Conservation (phyloP, 2,888 invertebrate genomes). For the Eristalis arbustorum region DNA sequence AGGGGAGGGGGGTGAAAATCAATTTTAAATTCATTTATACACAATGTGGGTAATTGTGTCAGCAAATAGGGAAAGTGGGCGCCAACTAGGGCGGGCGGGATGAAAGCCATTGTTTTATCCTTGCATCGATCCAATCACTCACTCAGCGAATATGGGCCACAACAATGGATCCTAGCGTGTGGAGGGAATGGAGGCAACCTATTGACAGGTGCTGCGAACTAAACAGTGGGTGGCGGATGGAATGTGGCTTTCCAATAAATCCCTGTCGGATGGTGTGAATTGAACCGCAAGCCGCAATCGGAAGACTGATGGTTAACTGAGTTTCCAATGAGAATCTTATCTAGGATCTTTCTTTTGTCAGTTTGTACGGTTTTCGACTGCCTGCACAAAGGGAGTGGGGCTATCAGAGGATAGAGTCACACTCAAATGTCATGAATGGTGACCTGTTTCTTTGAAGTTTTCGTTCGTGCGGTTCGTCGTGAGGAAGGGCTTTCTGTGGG, state of each 20-base stretch:
- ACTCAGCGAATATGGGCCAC: constrained; percentile 28
- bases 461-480: too few relatives aligned
- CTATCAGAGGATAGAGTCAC: too few relatives aligned
- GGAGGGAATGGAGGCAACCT: constrained; percentile 9
- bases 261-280: not conserved
- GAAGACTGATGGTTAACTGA: not conserved
- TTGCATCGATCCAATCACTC: constrained; percentile 32
- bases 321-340: not conserved
- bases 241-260: not conserved
- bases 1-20: constrained; percentile 14
- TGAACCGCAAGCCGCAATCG: not conserved
- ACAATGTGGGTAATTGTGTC: constrained; percentile 32
- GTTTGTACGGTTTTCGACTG: too few relatives aligned
- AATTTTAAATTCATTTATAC: constrained; percentile 49
- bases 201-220: constrained; percentile 30
- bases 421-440: too few relatives aligned
- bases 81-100: not conserved
- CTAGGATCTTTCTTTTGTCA: not conserved
- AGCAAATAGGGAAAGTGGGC: not conserved
- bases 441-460: too few relatives aligned
- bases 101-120: constrained; percentile 40
- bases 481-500: too few relatives aligned
- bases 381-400: too few relatives aligned
- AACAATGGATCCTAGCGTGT: constrained; percentile 16
- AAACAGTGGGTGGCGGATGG: not conserved